Evolutionary conservation across 64 coral and sea anemone genomes (phyloP).

Genomic region (Actinia equina): DNA sequence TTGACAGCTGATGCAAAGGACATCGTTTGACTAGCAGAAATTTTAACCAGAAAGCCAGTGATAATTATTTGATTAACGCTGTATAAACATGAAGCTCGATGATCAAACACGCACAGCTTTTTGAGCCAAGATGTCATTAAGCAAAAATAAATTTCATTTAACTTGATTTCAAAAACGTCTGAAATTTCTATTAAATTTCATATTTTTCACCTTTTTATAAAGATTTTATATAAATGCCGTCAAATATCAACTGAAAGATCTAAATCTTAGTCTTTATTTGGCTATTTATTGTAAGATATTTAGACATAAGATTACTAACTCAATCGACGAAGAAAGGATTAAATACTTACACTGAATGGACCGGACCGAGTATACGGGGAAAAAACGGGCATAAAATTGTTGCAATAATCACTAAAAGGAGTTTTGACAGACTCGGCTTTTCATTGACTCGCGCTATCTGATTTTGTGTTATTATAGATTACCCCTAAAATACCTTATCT

Average conservation of each 20-base stretch:
- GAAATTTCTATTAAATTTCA: not conserved
- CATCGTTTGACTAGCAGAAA: not conserved
- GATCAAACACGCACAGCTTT: not conserved
- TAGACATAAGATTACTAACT: not conserved
- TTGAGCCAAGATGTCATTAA: not conserved
- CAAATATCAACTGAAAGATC: not conserved
- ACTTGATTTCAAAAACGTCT: not conserved
- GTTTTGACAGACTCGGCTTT: not conserved
- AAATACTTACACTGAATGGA: not conserved
- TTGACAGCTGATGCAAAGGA: not conserved
- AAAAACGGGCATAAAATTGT: not conserved
- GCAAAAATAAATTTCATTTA: not conserved
- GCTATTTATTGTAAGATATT: not conserved
- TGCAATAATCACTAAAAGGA: not conserved
- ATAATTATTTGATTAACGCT: not conserved
- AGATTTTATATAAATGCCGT: not conserved
- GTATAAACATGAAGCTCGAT: not conserved
- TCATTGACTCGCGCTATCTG: not conserved
- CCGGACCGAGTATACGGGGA: not conserved
- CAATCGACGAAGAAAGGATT: not conserved
- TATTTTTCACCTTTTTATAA: not conserved
- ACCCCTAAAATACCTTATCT: not conserved
- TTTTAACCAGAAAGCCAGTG: not conserved
- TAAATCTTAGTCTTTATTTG: not conserved
- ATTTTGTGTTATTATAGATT: not conserved